A percentile compares a stretch with the other conserved stretches of the same genome.
Evolutionary conservation across 2,888 invertebrate species (phyloP).

Genomic region (Aporophyla nigra): DNA sequence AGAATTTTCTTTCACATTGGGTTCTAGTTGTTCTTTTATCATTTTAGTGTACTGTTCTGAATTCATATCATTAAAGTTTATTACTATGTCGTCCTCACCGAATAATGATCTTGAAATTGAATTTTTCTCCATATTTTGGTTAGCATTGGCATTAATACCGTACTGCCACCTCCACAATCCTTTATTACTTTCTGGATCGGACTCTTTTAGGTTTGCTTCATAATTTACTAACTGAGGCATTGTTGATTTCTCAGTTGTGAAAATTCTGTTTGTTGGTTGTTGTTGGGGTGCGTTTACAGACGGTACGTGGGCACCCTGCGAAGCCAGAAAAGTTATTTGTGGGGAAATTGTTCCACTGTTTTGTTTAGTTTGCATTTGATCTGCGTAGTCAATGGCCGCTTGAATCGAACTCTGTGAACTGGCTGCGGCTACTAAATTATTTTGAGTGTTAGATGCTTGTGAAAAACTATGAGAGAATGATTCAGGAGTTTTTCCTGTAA

Average conservation of each 20-base stretch:
- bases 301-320: slow-evolving; percentile 87
- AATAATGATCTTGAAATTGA: slow-evolving; percentile 86
- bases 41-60: slow-evolving; percentile 85
- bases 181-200: slow-evolving; percentile 83
- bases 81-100: slow-evolving; percentile 84
- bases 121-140: slow-evolving; percentile 80
- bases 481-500: slow-evolving; percentile 87
- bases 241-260: slow-evolving; percentile 80
- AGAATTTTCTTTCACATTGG: slow-evolving; percentile 66
- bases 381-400: slow-evolving; percentile 77
- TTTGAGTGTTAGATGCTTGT: slow-evolving; percentile 77
- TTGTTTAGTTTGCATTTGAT: slow-evolving; percentile 79
- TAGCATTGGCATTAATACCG: slow-evolving; percentile 80
- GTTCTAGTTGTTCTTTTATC: slow-evolving; percentile 79
- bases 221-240: slow-evolving; percentile 87
- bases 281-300: slow-evolving; percentile 77
- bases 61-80: slow-evolving; percentile 87
- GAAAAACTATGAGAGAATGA: slow-evolving; percentile 86
- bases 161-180: slow-evolving; percentile 89
- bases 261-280: slow-evolving; percentile 79
- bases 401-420: slow-evolving; percentile 81
- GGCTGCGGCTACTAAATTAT: slow-evolving; percentile 79
- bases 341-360: slow-evolving; percentile 83
- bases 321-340: slow-evolving; percentile 88
- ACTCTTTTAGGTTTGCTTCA: slow-evolving; percentile 81